These are phyloP conservation scores for Hafferia zeledoni DNA, from an alignment of 2,797 vertebrate genomes.

Conservation along the genomic window DNA sequence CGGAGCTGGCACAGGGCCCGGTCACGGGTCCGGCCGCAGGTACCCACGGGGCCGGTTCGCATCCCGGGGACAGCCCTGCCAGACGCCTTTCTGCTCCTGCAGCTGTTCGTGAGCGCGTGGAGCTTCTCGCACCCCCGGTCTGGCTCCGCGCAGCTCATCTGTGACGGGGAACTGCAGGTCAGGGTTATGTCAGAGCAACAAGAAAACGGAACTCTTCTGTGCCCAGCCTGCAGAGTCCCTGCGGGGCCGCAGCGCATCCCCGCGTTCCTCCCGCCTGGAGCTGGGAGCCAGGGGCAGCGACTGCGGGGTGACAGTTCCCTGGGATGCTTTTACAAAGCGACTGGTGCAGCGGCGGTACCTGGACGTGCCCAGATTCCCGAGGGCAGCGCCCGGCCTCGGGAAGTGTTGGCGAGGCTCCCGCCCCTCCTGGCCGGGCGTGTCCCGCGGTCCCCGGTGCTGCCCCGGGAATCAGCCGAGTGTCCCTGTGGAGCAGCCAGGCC, in stretches of 20 bases:
- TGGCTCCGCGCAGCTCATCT: neutral
- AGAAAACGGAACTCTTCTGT: neutral
- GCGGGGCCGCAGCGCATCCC: neutral
- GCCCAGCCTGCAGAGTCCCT: fast-evolving
- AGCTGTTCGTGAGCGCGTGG: neutral
- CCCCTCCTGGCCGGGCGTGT: fast-evolving
- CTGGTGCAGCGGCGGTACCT: fast-evolving
- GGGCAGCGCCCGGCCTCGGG: fast-evolving
- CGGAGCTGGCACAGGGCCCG: neutral
- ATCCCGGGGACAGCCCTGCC: too few species aligned
- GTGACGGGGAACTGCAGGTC: fast-evolving
- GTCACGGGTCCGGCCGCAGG: too few species aligned
- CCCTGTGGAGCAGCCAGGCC: fast-evolving
- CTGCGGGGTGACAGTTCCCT: neutral
- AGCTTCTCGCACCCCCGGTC: fast-evolving
- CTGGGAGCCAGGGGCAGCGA: neutral
- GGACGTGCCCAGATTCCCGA: neutral
- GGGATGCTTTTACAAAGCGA: fast-evolving
- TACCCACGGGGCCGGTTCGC: neutral
- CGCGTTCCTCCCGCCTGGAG: neutral
- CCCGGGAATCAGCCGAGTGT: fast-evolving
- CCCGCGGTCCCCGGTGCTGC: neutral
- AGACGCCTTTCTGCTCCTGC: neutral
- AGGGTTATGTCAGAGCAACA: neutral
- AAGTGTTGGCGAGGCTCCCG: neutral